Conservation (phyloP, 92 coral and sea anemone species). For the Isaurus tuberculatus region DNA sequence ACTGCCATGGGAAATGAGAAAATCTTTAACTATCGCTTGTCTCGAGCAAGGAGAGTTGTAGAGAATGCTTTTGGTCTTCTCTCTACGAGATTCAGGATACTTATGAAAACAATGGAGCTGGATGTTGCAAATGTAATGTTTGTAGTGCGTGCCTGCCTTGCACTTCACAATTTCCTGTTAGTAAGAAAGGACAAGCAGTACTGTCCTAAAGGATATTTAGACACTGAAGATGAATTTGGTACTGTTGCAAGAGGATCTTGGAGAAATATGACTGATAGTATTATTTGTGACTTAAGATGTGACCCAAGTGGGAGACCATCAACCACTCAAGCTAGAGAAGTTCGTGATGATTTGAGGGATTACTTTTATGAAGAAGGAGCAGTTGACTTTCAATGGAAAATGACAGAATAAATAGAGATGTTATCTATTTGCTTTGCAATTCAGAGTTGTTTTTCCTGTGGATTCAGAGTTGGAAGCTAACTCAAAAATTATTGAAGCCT, state of each 20-base stretch:
- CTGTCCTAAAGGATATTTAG: conserved; percentile 52
- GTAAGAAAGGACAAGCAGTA: conserved; percentile 58
- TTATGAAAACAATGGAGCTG: no score
- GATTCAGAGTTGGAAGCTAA: no score
- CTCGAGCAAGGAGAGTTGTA: no score
- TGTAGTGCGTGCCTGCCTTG: conserved; percentile 60
- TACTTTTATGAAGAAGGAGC: conserved; percentile 68
- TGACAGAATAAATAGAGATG: conserved; percentile 50
- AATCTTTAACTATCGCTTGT: no score
- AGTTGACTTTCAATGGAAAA: conserved; percentile 63
- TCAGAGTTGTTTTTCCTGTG: no score
- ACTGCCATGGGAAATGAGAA: no score
- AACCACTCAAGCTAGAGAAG: conserved; percentile 55
- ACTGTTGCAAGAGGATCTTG: conserved; percentile 47
- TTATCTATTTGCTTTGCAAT: no score
- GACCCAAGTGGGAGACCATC: conserved; percentile 50
- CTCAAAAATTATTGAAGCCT: no score
- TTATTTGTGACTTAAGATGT: conserved; percentile 14
- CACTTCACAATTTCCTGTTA: conserved; percentile 67
- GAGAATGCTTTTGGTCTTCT: no score
- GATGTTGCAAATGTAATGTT: conserved; percentile 67
- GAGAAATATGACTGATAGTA: no score
- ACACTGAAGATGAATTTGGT: conserved; percentile 58
- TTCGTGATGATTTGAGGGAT: conserved; percentile 58
- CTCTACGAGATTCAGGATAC: no score